Conservation (phyloP, 2,888 invertebrate species). For the Stratiomys singularior region DNA sequence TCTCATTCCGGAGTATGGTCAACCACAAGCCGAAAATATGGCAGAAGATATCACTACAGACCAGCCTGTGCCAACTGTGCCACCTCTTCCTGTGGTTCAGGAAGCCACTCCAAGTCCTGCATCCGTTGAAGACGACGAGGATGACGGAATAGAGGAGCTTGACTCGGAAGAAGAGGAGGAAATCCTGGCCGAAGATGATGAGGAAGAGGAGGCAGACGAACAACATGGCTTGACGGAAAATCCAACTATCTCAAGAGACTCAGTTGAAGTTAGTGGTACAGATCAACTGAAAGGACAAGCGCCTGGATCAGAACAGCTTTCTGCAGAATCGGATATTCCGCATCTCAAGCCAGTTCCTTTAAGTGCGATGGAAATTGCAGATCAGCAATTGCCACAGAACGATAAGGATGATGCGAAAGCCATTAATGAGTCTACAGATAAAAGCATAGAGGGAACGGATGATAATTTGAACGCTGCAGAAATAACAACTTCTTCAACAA, state of each 20-base stretch:
- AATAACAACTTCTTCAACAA: no score
- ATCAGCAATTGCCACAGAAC: no score
- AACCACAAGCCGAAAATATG: not conserved
- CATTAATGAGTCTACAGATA: not conserved
- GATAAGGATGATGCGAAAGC: not conserved
- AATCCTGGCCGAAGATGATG: conserved; percentile 57
- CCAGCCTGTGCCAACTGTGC: not conserved
- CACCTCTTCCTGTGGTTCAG: not conserved
- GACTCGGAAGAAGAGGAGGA: conserved; percentile 54
- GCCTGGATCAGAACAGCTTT: no score
- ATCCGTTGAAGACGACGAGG: conserved; percentile 22
- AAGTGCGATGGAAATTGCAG: no score
- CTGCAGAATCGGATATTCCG: no score
- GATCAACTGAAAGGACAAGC: no score
- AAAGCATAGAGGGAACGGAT: no score
- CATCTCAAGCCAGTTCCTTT: no score
- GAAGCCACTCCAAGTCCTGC: conserved; percentile 10
- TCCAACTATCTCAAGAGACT: no score
- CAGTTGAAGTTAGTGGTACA: not conserved
- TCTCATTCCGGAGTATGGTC: conserved; percentile 12
- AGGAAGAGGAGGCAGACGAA: conserved; percentile 53
- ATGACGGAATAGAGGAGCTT: conserved; percentile 35
- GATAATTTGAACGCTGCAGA: no score
- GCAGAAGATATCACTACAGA: not conserved
- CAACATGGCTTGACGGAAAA: no score